Conservation (phyloP, 1,140 invertebrate species). For the Thaumatotibia leucotreta region DNA sequence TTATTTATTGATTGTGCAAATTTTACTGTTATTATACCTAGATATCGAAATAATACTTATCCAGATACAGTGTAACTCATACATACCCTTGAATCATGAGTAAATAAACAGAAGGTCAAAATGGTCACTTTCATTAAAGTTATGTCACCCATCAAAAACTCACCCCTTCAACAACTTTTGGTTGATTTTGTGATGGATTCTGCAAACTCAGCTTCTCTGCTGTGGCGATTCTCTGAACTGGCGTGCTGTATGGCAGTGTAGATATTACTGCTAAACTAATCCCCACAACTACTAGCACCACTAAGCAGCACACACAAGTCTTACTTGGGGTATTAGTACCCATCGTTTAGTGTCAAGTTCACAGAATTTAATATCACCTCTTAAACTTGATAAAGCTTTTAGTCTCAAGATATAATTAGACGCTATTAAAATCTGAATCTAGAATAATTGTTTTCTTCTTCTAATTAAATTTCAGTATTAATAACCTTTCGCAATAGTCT, state of each 20-base stretch:
- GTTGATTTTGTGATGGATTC: constrained; percentile 28
- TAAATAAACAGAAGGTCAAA: no score
- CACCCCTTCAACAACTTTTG: constrained; percentile 36
- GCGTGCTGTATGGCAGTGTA: constrained; percentile 71
- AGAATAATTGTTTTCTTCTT: not conserved
- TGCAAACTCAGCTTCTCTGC: constrained; percentile 50
- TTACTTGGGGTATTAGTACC: constrained; percentile 79
- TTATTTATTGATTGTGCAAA: no score
- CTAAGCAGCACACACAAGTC: constrained; percentile 73
- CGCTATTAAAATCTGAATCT: not conserved
- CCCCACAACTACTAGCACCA: constrained; percentile 74
- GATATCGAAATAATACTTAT: no score
- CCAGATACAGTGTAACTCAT: no score
- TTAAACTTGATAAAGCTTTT: constrained; percentile 7
- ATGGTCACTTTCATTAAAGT: no score
- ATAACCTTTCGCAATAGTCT: not conserved
- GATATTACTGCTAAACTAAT: constrained; percentile 76
- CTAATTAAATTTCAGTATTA: constrained; percentile 7
- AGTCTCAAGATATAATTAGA: not conserved
- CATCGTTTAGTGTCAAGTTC: constrained; percentile 46
- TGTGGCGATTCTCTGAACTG: constrained; percentile 26
- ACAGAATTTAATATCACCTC: constrained; percentile 4
- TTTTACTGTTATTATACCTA: no score
- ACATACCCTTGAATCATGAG: no score
- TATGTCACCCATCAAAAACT: constrained; percentile 29